Conservation (phyloP, 1,140 invertebrate species). For the Eriocheir sinensis region DNA sequence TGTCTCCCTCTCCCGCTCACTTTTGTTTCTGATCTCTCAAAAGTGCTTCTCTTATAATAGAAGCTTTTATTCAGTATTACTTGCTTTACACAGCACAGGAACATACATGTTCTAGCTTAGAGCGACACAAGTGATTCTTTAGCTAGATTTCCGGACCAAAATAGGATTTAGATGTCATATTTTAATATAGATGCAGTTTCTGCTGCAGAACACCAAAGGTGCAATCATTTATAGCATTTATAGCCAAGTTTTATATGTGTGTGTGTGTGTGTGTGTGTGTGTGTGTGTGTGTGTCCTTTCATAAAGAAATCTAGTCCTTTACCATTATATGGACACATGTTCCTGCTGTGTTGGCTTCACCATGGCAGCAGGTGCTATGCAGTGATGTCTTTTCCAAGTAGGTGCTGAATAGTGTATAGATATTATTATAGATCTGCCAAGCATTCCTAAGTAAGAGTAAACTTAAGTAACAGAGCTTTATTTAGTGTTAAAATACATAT, state of each 20-base stretch:
- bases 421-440: background rate
- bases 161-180: background rate
- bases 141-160: background rate
- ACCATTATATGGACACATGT: background rate
- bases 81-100: background rate
- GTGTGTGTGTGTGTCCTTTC: background rate
- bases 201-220: background rate
- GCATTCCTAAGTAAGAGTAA: background rate
- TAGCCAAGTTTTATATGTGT: background rate
- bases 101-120: slow-evolving; percentile 1
- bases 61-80: background rate
- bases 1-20: background rate
- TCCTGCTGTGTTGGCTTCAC: background rate
- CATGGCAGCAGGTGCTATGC: background rate
- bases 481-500: background rate
- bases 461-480: background rate
- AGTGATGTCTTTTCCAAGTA: slow-evolving; percentile 1
- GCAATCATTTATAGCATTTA: slow-evolving; percentile 7
- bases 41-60: background rate
- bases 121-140: background rate
- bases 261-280: background rate
- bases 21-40: background rate
- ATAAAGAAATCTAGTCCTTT: background rate
- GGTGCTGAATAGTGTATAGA: slow-evolving; percentile 7
- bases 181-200: background rate